Evolutionary conservation across 2,888 invertebrate genomes (phyloP).

Genomic region (Ligdia adustata): DNA sequence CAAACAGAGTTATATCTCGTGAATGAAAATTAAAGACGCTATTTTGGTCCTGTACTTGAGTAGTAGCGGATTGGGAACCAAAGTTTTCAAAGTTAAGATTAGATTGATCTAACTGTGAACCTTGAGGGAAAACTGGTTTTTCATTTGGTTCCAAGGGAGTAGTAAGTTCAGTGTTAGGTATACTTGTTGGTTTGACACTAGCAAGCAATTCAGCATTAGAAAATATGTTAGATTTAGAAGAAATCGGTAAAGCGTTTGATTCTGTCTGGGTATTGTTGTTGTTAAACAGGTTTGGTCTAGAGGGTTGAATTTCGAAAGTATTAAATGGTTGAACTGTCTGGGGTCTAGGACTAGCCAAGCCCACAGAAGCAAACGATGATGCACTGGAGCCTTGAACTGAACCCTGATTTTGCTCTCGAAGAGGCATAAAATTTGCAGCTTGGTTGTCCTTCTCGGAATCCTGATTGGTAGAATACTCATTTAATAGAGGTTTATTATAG

Average conservation of each 20-base stretch:
- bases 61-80: slow-evolving; percentile 13
- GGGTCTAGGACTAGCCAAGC: slow-evolving; percentile 1
- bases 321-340: slow-evolving; percentile 19
- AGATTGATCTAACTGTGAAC: slow-evolving; percentile 20
- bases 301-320: slow-evolving; percentile 18
- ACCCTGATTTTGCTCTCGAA: slow-evolving; percentile 13
- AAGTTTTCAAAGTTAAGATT: slow-evolving; percentile 11
- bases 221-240: slow-evolving; percentile 8
- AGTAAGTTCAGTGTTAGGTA: slow-evolving; percentile 53
- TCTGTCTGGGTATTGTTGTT: slow-evolving; percentile 13
- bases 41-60: slow-evolving; percentile 15
- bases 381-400: slow-evolving; percentile 17
- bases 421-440: slow-evolving; percentile 4
- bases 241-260: slow-evolving; percentile 1
- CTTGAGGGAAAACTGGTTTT: slow-evolving; percentile 17
- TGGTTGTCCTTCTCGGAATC: slow-evolving; percentile 5
- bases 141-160: slow-evolving; percentile 53
- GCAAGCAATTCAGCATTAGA: slow-evolving; percentile 4
- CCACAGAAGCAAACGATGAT: slow-evolving; percentile 21
- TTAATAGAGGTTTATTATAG: slow-evolving; percentile 9
- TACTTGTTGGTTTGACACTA: slow-evolving; percentile 40
- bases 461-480: slow-evolving; percentile 2
- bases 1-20: slow-evolving; percentile 14
- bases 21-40: slow-evolving; percentile 19
- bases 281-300: slow-evolving; percentile 30